Evolutionary conservation across 2,797 vertebrate genomes (phyloP).

Genomic region (Phrynocephalus guinanensis): DNA sequence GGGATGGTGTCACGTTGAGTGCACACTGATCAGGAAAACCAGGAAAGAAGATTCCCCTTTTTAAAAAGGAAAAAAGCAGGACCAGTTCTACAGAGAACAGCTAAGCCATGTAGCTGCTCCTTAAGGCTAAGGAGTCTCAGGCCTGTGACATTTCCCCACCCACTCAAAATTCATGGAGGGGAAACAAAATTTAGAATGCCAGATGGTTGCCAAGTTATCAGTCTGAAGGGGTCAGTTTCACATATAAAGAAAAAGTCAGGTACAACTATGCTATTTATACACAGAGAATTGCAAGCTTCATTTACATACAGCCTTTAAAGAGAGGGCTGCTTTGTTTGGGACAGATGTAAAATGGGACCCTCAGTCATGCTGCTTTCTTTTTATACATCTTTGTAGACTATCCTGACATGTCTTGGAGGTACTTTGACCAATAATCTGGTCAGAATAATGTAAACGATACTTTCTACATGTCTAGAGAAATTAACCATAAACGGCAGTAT

Average conservation of each 20-base stretch:
- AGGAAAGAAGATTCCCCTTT: slow-evolving; percentile 25
- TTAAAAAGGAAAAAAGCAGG: slow-evolving; percentile 44
- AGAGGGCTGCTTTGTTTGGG: slow-evolving; percentile 40
- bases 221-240: neutral
- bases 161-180: slow-evolving; percentile 45
- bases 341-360: slow-evolving; percentile 12
- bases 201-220: slow-evolving; percentile 35
- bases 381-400: slow-evolving; percentile 42
- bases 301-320: slow-evolving; percentile 32
- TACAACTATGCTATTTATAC: slow-evolving; percentile 52
- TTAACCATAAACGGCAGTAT: slow-evolving; percentile 56
- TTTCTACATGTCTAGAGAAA: slow-evolving; percentile 65
- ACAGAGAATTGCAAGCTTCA: slow-evolving; percentile 46
- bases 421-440: slow-evolving; percentile 66
- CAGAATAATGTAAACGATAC: slow-evolving; percentile 69
- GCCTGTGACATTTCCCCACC: slow-evolving; percentile 26
- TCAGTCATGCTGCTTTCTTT: slow-evolving; percentile 2
- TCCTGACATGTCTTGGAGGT: slow-evolving; percentile 19
- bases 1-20: slow-evolving; percentile 17
- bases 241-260: slow-evolving; percentile 32
- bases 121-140: slow-evolving; percentile 46
- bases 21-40: slow-evolving; percentile 54
- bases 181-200: slow-evolving; percentile 26
- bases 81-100: slow-evolving; percentile 51
- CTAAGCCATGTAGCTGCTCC: slow-evolving; percentile 50